Evolutionary conservation across 2,888 invertebrate species (phyloP), one percentile per base, ranked within the genome.

Genomic region (Synergus itoensis): DNA sequence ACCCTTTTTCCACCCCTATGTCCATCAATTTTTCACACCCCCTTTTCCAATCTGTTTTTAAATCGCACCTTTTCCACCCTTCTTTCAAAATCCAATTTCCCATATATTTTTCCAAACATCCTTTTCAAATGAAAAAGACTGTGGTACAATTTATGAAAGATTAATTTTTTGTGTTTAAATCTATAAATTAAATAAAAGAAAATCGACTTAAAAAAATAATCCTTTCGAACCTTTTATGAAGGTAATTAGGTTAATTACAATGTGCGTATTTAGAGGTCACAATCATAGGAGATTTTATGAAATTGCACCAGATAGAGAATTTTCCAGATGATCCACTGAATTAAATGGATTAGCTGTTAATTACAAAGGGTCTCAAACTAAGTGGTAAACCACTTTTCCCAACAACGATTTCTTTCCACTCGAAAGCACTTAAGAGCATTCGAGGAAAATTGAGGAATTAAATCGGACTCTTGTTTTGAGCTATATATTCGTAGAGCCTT

Each of bases 331-430:
- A 53, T 53, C 53, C n/a, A n/a, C n/a, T 2, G 7, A n/a, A 53
- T n/a, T 53, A n/a, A 53, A 53, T 1, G 16, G n/a, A 53, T 53
- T 53, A 53, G 8, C n/a, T 53, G n/a, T 8, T n/a, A n/a, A 53
- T n/a, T 53, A n/a, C n/a, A n/a, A 53, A 53, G n/a, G n/a, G 53
- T 53, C 53, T 53, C n/a, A 53, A n/a, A n/a, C 53, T 53, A n/a
- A 53, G 53, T 53, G 53, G 53, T n/a, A n/a, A 53, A n/a, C 53
- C 53, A 53, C 53, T 53, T 53, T 53, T 53, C n/a, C n/a, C 53
- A 53, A 16, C 53, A 53, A 53, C 16, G n/a, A n/a, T n/a, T 53
- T 53, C 53, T 53, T 53, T n/a, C n/a, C 53, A 8, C 9, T 53
- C 53, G 53, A 53, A n/a, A 53, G 53, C n/a, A n/a, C 53, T 53